Conservation (phyloP, 2,888 invertebrate species). For the Trilocha varians region DNA sequence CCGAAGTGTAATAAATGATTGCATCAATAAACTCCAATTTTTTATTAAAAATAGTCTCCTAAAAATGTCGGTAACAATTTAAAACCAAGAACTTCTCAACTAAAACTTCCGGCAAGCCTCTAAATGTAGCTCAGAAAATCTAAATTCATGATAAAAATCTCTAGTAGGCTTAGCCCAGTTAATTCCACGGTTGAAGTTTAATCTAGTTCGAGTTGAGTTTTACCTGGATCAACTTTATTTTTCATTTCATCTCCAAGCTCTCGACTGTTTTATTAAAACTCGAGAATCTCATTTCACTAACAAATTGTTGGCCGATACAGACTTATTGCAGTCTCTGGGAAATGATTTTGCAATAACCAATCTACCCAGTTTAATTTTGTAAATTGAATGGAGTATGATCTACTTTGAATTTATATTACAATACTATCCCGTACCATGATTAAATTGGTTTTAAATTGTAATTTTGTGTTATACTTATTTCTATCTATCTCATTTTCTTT, state of each 20-base stretch:
- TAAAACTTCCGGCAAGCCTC: constrained; percentile 2
- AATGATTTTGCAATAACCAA: neutral
- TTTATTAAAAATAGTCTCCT: too few relatives aligned
- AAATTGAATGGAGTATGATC: neutral
- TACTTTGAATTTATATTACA: too few relatives aligned
- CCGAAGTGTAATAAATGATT: too few relatives aligned
- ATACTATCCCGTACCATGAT: too few relatives aligned
- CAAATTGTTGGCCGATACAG: neutral
- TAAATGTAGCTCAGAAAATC: neutral
- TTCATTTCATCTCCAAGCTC: constrained; percentile 27
- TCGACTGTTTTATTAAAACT: neutral
- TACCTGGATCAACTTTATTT: constrained; percentile 34
- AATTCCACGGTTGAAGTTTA: constrained; percentile 43
- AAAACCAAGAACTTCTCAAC: neutral
- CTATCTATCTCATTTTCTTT: too few relatives aligned
- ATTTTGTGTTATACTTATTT: too few relatives aligned
- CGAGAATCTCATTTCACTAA: neutral
- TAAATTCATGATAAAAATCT: neutral
- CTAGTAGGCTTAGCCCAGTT: constrained; percentile 36
- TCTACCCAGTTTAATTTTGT: neutral
- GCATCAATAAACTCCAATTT: too few relatives aligned
- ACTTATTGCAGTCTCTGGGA: neutral
- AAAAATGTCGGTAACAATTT: too few relatives aligned
- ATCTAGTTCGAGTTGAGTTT: constrained; percentile 34
- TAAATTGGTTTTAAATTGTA: too few relatives aligned